A percentile compares a stretch with the other conserved stretches of the same genome.
phyloP scores from a whole-genome alignment of 2,888 invertebrate genomes.

The Coronaproctus castanopsis region DNA sequence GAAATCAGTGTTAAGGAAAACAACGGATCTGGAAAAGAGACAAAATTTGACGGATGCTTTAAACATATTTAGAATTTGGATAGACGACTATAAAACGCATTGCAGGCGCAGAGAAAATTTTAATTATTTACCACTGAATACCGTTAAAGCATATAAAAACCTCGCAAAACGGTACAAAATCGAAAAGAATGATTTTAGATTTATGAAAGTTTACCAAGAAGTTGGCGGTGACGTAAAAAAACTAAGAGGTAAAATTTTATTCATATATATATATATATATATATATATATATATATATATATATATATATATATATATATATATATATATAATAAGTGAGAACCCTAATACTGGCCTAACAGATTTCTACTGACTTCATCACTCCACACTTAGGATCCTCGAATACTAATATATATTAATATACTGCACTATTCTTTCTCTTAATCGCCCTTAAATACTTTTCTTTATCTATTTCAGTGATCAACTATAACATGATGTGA shows the following conservation, averaged over 20 bases:
- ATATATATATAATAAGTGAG: too few species aligned
- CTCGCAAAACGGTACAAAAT: slow-evolving; percentile 34
- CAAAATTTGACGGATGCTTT: slow-evolving; percentile 53
- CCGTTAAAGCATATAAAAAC: slow-evolving; percentile 34
- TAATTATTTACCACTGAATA: slow-evolving; percentile 40
- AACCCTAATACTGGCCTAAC: too few species aligned
- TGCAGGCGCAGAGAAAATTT: slow-evolving; percentile 47
- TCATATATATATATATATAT: too few species aligned
- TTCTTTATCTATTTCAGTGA: too few species aligned
- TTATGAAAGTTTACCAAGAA: slow-evolving; percentile 40
- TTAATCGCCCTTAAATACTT: too few species aligned
- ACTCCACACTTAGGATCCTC: too few species aligned
- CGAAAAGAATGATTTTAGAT: slow-evolving; percentile 33
- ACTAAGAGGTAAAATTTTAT: slow-evolving; percentile 40
- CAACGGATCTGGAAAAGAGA: slow-evolving; percentile 53
- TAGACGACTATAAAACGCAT: slow-evolving; percentile 48
- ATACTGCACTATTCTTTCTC: too few species aligned
- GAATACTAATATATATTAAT: too few species aligned
- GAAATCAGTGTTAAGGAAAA: slow-evolving; percentile 32
- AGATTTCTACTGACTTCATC: too few species aligned
- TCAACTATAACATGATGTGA: too few species aligned
- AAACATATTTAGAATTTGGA: slow-evolving; percentile 45
- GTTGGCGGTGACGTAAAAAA: slow-evolving; percentile 52
- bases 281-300: too few species aligned
- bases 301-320: too few species aligned